A percentile compares a stretch with the other conserved stretches of the same genome.
Evolutionary conservation across 35 echinoderm and acorn worm species (phyloP).

Genomic region (Apostichopus parvimensis): DNA sequence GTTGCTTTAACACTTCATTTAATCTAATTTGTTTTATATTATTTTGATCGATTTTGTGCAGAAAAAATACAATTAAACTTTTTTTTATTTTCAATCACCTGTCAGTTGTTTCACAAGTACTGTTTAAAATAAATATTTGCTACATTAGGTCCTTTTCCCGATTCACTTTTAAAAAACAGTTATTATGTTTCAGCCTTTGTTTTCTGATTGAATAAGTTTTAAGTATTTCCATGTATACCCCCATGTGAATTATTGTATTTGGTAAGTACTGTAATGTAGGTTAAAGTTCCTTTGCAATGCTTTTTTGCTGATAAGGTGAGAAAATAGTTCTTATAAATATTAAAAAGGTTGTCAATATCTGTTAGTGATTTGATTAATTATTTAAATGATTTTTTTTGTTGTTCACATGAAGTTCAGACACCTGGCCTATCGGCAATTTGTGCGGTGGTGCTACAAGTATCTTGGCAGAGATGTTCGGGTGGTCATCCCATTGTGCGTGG

Average conservation of each 20-base stretch:
- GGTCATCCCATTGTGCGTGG: constrained; percentile 48
- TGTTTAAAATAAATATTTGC: no score
- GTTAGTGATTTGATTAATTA: not conserved
- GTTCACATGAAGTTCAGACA: constrained; percentile 43
- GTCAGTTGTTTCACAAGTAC: no score
- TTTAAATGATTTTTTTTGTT: not conserved
- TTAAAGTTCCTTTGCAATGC: not conserved
- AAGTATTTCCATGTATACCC: not conserved
- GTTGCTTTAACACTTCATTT: no score
- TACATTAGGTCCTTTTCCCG: no score
- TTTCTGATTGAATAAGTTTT: not conserved
- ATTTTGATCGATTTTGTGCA: no score
- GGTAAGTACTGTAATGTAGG: no score
- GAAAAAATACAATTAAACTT: no score
- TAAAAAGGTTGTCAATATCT: not conserved
- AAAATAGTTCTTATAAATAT: not conserved
- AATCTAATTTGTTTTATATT: no score
- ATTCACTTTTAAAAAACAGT: no score
- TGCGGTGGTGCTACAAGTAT: constrained; percentile 55
- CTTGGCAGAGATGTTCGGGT: constrained; percentile 62
- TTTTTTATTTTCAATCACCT: no score
- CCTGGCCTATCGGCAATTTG: constrained; percentile 58
- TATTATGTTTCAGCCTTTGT: no score
- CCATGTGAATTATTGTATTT: not conserved
- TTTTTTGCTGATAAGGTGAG: not conserved